These are phyloP conservation scores for Chaetura pelagica DNA, from an alignment of 2,113 vertebrate species.

Conservation along the genomic window DNA sequence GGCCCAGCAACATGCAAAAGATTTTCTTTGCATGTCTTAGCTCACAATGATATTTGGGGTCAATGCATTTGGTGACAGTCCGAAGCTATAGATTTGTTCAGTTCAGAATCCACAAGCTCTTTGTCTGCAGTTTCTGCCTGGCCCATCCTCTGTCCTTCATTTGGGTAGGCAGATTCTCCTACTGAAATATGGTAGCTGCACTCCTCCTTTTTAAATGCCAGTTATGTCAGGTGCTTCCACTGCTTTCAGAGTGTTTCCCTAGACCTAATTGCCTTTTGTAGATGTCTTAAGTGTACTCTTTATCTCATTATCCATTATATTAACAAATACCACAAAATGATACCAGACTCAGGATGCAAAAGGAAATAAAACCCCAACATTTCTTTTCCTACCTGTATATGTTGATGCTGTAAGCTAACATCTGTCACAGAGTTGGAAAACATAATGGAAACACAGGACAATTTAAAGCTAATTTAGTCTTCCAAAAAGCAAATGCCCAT, in stretches of 20 bases:
- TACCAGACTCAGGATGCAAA: background rate
- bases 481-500: background rate
- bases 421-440: background rate
- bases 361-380: background rate
- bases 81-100: background rate
- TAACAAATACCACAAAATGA: background rate
- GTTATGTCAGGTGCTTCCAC: background rate
- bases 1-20: background rate
- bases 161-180: rapidly evolving
- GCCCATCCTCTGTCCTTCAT: rapidly evolving
- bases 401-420: background rate
- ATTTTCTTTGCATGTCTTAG: background rate
- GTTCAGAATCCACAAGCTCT: background rate
- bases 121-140: background rate
- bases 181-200: background rate
- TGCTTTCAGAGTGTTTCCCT: background rate
- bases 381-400: background rate
- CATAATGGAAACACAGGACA: background rate
- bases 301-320: background rate
- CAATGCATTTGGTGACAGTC: background rate
- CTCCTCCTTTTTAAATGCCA: background rate
- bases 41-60: background rate
- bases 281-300: background rate
- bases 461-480: background rate
- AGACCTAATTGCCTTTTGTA: background rate